Evolutionary conservation across 1,140 invertebrate species (phyloP).

Genomic region (Magallana ariakensis): DNA sequence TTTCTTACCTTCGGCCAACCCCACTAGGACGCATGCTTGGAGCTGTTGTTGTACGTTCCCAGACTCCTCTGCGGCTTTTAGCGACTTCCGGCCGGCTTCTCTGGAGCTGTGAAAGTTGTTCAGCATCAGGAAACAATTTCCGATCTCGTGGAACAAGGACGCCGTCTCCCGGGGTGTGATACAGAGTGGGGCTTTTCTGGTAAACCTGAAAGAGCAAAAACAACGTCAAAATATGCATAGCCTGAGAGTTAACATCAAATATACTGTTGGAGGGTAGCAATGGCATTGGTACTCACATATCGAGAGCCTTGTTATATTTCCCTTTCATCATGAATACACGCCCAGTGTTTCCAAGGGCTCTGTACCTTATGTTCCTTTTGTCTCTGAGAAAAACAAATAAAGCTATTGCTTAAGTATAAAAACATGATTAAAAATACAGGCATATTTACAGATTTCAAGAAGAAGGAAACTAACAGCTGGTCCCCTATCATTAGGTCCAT

Average conservation of each 20-base stretch:
- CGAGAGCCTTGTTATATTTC: conserved; percentile 75
- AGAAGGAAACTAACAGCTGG: conserved; percentile 62
- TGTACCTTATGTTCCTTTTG: conserved; percentile 65
- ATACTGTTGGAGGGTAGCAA: not conserved
- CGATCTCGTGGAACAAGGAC: conserved; percentile 79
- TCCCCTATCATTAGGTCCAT: conserved; percentile 71
- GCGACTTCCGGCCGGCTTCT: conserved; percentile 75
- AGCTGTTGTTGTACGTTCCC: conserved; percentile 74
- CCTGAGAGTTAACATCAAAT: not conserved
- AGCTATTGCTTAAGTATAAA: not conserved
- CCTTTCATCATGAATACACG: conserved; percentile 74
- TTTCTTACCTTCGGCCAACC: conserved; percentile 71
- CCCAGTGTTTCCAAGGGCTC: conserved; percentile 78
- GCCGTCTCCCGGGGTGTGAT: conserved; percentile 71
- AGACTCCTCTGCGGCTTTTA: conserved; percentile 70
- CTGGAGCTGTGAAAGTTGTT: conserved; percentile 70
- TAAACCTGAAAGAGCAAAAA: conserved; percentile 62
- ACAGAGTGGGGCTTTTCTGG: conserved; percentile 72
- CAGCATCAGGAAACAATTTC: conserved; percentile 77
- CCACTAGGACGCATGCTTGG: conserved; percentile 76
- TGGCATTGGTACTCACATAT: conserved; percentile 71
- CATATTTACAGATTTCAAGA: not conserved
- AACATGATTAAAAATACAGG: not conserved
- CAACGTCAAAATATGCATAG: not conserved
- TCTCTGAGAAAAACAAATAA: conserved; percentile 60